Evolutionary conservation across 2,888 invertebrate species (phyloP), one percentile per base, ranked within the genome.

Genomic region (Acronicta alni): DNA sequence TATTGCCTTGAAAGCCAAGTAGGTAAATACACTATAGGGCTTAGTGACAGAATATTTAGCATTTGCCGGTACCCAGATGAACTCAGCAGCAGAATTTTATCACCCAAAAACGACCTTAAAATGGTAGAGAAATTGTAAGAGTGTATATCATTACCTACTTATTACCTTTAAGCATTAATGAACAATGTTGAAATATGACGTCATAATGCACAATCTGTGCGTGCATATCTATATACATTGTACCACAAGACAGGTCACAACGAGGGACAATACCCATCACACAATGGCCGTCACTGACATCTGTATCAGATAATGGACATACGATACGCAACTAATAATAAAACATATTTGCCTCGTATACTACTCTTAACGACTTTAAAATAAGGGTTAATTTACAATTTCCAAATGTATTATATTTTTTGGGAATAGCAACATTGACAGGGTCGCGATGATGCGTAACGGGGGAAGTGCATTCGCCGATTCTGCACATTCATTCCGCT

Each of bases 291-390:
- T 56, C 75, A 68, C 60, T 67, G 63, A 73, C 84, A 82, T 84
- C 77, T 81, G 77, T 75, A 79, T 80, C 74, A 69, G 70, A 81
- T 84, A 81, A 80, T 72, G 64, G 74, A 81, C 79, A 81, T 80
- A 59, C 57, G 46, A 48, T 58, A 57, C 57, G 26, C 35, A 53
- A 54, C 64, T 61, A 41, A 63, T 60, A 61, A 58, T 41, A 53
- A 14, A 37, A n/a, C 26, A 23, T 8, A 54, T 46, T 41, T 35
- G 37, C 49, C 14, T 5, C 1, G 10, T 18, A 14, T n/a, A 18
- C 10, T 30, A 61, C 54, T 44, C 55, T 54, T 77, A 72, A 20
- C 0, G 0, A 0, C 0, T 18, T 4, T 0, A 0, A 0, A 4
- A 54, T 72, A 79, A 53, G 60, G 69, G 63, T 60, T 20, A 67